A percentile compares a stretch with the other conserved stretches of the same genome.
Evolutionary conservation across 2,888 invertebrate species (phyloP).

Genomic region (Gari tellinella): DNA sequence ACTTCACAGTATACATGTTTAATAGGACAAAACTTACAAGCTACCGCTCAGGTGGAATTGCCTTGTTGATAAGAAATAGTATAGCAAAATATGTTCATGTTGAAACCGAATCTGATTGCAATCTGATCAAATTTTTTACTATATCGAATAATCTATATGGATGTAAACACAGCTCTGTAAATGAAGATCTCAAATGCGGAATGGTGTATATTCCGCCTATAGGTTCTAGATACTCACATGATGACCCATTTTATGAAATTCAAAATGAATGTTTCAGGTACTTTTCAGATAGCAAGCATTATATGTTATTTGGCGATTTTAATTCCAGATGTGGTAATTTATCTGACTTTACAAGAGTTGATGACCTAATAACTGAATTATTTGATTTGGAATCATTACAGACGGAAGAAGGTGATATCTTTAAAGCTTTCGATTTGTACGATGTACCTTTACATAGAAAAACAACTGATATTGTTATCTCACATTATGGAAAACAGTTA

Average conservation of each 20-base stretch:
- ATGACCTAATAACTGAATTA: too few species aligned
- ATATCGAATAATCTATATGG: background rate
- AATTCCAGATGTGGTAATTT: conserved; percentile 4
- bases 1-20: too few species aligned
- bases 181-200: conserved; percentile 7
- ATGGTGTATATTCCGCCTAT: conserved; percentile 21
- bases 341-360: background rate
- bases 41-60: conserved; percentile 16
- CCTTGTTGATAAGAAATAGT: background rate
- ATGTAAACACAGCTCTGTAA: too few species aligned
- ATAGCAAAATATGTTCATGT: background rate
- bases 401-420: too few species aligned
- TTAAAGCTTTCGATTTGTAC: too few species aligned
- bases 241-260: conserved; percentile 5
- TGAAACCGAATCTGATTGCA: background rate
- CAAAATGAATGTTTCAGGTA: conserved; percentile 1
- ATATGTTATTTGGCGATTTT: conserved; percentile 14
- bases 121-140: conserved; percentile 8
- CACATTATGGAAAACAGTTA: too few species aligned
- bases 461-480: too few species aligned
- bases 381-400: too few species aligned
- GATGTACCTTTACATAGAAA: too few species aligned
- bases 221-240: conserved; percentile 9
- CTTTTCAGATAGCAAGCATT: background rate
- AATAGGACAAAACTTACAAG: background rate